Evolutionary conservation across 2,113 vertebrate species (phyloP).

Genomic region (Vimba vimba): DNA sequence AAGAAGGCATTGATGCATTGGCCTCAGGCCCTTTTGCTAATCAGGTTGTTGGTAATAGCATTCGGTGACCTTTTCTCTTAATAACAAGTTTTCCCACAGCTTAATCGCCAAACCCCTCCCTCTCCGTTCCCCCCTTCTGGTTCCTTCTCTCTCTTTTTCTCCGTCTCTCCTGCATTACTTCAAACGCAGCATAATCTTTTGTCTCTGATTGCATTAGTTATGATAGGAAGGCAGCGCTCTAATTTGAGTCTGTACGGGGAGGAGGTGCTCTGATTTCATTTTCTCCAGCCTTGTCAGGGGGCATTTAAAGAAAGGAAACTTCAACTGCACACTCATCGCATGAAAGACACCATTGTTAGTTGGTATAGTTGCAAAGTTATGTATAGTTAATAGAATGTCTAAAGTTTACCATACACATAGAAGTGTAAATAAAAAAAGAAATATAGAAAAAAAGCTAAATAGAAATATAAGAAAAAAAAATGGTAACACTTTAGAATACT

Average conservation of each 20-base stretch:
- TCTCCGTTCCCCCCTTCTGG: not conserved
- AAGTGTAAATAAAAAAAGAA: too few species aligned
- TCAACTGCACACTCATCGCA: not conserved
- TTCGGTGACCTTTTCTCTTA: slow-evolving; percentile 76
- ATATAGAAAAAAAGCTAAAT: too few species aligned
- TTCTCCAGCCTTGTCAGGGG: slow-evolving; percentile 18
- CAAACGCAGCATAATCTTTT: slow-evolving; percentile 33
- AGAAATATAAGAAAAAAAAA: too few species aligned
- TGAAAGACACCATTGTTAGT: not conserved
- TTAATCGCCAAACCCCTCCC: slow-evolving; percentile 62
- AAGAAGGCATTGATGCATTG: slow-evolving; percentile 74
- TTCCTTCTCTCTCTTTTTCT: slow-evolving; percentile 21
- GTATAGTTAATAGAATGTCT: too few species aligned
- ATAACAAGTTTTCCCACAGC: slow-evolving; percentile 75
- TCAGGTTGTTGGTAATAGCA: slow-evolving; percentile 77
- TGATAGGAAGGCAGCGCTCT: slow-evolving; percentile 46
- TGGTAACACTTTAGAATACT: too few species aligned
- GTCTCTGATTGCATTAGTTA: slow-evolving; percentile 52
- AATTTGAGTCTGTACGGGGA: slow-evolving; percentile 33
- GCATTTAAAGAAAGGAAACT: slow-evolving; percentile 15
- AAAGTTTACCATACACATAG: too few species aligned
- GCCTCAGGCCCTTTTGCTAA: slow-evolving; percentile 70
- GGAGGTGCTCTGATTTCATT: slow-evolving; percentile 45
- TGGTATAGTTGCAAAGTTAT: too few species aligned
- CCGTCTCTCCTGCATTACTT: not conserved